phyloP scores from a whole-genome alignment of 2,888 invertebrate species.

The Euproctis similis region DNA sequence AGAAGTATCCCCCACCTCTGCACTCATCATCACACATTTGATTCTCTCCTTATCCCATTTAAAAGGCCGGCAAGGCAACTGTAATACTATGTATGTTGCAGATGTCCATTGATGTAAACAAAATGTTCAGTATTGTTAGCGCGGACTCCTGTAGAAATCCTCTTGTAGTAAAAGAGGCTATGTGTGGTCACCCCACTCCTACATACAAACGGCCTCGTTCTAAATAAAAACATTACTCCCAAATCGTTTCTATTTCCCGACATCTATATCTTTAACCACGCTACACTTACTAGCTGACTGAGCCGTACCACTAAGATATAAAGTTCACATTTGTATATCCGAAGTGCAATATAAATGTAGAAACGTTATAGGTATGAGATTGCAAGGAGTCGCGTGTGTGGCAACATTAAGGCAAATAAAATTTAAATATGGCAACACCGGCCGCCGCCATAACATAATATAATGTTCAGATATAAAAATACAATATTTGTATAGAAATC shows the following conservation, averaged over 20 bases:
- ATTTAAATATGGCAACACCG: conserved; percentile 72
- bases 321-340: conserved; percentile 7
- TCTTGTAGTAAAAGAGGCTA: too few species aligned
- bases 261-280: conserved; percentile 47
- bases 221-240: conserved; percentile 73
- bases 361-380: conserved; percentile 60
- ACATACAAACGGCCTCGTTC: conserved; percentile 59
- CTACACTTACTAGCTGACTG: conserved; percentile 8
- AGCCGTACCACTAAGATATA: conserved; percentile 27
- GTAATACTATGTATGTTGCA: too few species aligned
- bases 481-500: conserved; percentile 38
- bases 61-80: too few species aligned
- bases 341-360: conserved; percentile 19
- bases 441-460: conserved; percentile 62
- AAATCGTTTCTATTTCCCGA: conserved; percentile 63
- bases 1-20: too few species aligned
- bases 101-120: too few species aligned
- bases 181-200: conserved; percentile 28
- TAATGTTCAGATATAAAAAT: conserved; percentile 48
- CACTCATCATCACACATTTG: too few species aligned
- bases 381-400: conserved; percentile 67
- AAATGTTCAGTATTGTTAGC: too few species aligned
- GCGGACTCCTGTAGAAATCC: too few species aligned
- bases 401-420: conserved; percentile 73
- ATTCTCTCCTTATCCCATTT: too few species aligned